Evolutionary conservation across 2,113 vertebrate species (phyloP).

Genomic region (Scomber scombrus): DNA sequence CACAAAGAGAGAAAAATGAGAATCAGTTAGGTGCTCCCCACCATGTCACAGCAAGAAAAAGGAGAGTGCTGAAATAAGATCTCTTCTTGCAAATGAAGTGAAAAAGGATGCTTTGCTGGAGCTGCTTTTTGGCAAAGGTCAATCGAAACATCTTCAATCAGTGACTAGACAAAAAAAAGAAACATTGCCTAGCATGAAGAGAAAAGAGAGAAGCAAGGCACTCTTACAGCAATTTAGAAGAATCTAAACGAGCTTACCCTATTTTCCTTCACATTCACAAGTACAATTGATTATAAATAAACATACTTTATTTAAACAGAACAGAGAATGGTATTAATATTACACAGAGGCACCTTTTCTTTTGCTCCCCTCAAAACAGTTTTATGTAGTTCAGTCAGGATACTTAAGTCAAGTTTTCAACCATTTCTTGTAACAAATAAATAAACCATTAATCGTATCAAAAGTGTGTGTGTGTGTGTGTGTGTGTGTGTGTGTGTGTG

Average conservation of each 20-base stretch:
- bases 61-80: slow-evolving; percentile 54
- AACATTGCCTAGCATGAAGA: slow-evolving; percentile 5
- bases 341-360: background rate
- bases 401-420: too few relatives aligned
- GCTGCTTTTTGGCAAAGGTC: slow-evolving; percentile 69
- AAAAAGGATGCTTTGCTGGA: slow-evolving; percentile 43
- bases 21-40: slow-evolving; percentile 58
- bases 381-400: too few relatives aligned
- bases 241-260: slow-evolving; percentile 37
- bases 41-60: slow-evolving; percentile 46
- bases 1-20: slow-evolving; percentile 79
- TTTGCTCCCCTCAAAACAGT: background rate
- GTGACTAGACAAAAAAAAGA: slow-evolving; percentile 23
- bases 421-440: too few relatives aligned
- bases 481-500: too few relatives aligned
- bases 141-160: slow-evolving; percentile 74
- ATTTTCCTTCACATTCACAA: slow-evolving; percentile 30
- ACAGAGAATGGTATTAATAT: background rate
- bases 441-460: too few relatives aligned
- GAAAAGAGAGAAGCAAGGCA: slow-evolving; percentile 29
- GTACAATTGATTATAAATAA: slow-evolving; percentile 38
- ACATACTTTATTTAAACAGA: slow-evolving; percentile 27
- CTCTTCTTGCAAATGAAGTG: slow-evolving; percentile 74
- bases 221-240: slow-evolving; percentile 28
- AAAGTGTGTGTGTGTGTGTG: too few relatives aligned